Percentiles rank a stretch among this genome's conserved stretches.
These are phyloP conservation scores for Drosophila nannoptera DNA, from an alignment of 1,140 invertebrate genomes.

Conservation along the genomic window DNA sequence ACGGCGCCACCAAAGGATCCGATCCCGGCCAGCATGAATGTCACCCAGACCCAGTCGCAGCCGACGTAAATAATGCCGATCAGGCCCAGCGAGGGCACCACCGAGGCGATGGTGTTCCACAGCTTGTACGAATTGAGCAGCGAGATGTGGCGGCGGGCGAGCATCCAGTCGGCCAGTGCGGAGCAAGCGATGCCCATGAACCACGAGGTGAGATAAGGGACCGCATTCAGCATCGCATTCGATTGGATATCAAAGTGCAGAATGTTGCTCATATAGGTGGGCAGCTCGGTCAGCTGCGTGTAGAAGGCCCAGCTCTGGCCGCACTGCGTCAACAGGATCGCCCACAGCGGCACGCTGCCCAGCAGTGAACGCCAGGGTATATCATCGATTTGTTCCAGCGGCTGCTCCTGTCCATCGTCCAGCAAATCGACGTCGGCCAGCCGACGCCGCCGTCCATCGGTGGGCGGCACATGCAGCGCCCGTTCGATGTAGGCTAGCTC, in stretches of 20 bases:
- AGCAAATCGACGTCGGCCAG: background rate
- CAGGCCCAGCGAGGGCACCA: slow-evolving; percentile 86
- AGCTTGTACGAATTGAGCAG: slow-evolving; percentile 85
- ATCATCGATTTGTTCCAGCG: background rate
- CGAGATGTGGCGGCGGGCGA: slow-evolving; percentile 83
- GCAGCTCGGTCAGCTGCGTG: slow-evolving; percentile 94
- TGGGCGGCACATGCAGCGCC: slow-evolving; percentile 70
- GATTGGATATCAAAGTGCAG: slow-evolving; percentile 92
- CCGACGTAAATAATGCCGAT: slow-evolving; percentile 88
- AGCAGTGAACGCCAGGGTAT: slow-evolving; percentile 89
- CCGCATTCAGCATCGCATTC: slow-evolving; percentile 88
- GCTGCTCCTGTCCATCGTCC: background rate
- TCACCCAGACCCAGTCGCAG: slow-evolving; percentile 85
- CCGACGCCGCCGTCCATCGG: background rate
- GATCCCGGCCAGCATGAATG: slow-evolving; percentile 85
- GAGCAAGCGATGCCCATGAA: slow-evolving; percentile 85
- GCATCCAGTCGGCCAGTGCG: slow-evolving; percentile 85
- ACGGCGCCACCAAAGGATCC: slow-evolving; percentile 87
- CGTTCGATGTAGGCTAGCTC: slow-evolving; percentile 85
- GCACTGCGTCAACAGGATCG: slow-evolving; percentile 91
- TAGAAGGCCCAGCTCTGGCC: slow-evolving; percentile 97
- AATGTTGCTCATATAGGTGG: slow-evolving; percentile 95
- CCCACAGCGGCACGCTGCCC: slow-evolving; percentile 92
- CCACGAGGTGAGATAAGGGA: slow-evolving; percentile 89
- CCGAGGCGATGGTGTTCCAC: slow-evolving; percentile 87